Base-by-base conservation (phyloP, 2,797 vertebrate genomes). In the Crocodylus rhombifer region DNA sequence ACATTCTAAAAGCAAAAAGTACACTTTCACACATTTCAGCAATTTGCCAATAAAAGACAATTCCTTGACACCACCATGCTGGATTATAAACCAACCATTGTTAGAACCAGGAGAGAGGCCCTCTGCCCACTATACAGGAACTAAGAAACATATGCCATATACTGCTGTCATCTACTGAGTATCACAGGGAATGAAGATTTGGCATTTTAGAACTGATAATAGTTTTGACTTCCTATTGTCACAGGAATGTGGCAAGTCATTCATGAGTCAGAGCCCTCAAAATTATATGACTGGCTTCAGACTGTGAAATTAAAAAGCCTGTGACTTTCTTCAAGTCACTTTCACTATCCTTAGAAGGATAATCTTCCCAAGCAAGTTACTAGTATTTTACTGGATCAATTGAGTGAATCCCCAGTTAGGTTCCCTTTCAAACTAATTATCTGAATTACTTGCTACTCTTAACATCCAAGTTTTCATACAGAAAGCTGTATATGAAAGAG, bases 71-170 rank as follows among this genome's bases (percentile, higher is more conserved):
- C 8, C 42, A 42, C 42, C 42, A 42, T 42, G 42, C 42, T 42
- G 42, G 42, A 42, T 42, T 42, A 42, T 14, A 84, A 55, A 12
- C 20, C 2, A 84, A 8, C 2, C 74, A 0, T 55, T n/a, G 6
- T 62, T 71, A 16, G 7, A 87, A 71, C 8, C 33, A 8, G 5
- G 56, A 78, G 2, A 2, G 1, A 76, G 7, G 4, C 0, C 26
- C 23, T 25, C 61, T 26, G 42, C 42, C 30, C 60, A 55, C 3
- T 56, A 33, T 60, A 42, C 42, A 75, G 25, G 4, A 71, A 6
- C 3, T 51, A 25, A 26, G 1, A 76, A 6, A 2, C 17, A 26
- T 56, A 23, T 1, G 36, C 36, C 36, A 42, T 42, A 42, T 21
- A 4, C 55, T 65, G 4, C 7, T 75, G 4, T 55, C 61, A 25